These are phyloP conservation scores for Sardinella longiceps DNA, from an alignment of 2,797 vertebrate species.

Conservation along the genomic window DNA sequence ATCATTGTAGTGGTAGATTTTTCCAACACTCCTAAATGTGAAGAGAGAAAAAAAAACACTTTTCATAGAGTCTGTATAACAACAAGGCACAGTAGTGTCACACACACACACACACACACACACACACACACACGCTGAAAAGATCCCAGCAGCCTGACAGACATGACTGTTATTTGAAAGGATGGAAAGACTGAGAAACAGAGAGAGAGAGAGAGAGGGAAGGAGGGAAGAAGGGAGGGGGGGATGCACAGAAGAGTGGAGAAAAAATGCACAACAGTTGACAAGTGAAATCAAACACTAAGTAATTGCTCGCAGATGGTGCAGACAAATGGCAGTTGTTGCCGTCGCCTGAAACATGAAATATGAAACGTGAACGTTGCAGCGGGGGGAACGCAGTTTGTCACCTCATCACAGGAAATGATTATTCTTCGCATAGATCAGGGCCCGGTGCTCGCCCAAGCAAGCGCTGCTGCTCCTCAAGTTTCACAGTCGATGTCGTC, in stretches of 20 bases:
- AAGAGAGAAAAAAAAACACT: too few species aligned
- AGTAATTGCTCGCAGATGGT: constrained; percentile 49
- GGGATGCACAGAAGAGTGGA: background rate
- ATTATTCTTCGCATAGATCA: constrained; percentile 5
- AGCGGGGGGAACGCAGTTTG: constrained; percentile 18
- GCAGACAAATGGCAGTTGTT: constrained; percentile 42
- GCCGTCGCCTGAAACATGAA: constrained; percentile 35
- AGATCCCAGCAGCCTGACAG: constrained; percentile 12
- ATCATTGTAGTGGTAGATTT: background rate
- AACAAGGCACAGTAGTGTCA: constrained; percentile 9
- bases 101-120: too few species aligned
- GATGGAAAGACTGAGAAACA: constrained; percentile 9
- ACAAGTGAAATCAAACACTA: constrained; percentile 38
- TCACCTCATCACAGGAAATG: constrained; percentile 20
- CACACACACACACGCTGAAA: background rate
- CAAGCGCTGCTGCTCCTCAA: constrained; percentile 5
- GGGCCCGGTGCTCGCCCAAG: constrained; percentile 3
- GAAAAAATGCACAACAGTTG: constrained; percentile 30
- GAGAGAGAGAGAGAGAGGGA: background rate
- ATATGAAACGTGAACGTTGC: constrained; percentile 34
- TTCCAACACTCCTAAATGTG: background rate
- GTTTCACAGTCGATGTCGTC: too few species aligned
- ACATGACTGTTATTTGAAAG: constrained; percentile 10
- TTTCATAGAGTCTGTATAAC: background rate
- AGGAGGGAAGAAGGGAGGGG: constrained; percentile 22